Evolutionary conservation across 1,140 invertebrate genomes (phyloP), one percentile per base, ranked within the genome.

Genomic region (Drosophila malerkotliana): DNA sequence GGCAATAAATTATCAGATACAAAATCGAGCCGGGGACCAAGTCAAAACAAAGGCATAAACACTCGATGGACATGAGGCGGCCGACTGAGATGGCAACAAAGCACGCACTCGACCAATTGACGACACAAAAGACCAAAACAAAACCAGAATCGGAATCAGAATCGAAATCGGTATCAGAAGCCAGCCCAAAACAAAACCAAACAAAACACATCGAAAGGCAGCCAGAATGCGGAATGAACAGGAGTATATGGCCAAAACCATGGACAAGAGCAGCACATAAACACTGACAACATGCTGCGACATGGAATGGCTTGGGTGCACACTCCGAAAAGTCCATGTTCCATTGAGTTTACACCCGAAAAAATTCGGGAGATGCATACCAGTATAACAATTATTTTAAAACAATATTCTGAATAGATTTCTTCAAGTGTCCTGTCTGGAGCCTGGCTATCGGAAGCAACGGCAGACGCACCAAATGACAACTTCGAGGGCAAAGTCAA

Each of bases 401-500:
- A 21, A 21, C 21, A 3, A 21, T 21, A 0, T 21, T 21, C 3
- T 21, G 21, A 21, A 21, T 21, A 21, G 21, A 21, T 21, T 21
- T 21, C 15, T 39, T 4, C 6, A 2, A 21, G 62, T 66, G 62
- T 49, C 30, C 9, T 21, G 26, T 24, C 24, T 48, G 54, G 15
- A 37, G 24, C 21, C 53, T 52, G 68, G 54, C 57, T 74, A 75
- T 87, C 75, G 80, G 80, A 72, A 84, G 80, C 80, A 72, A 66
- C 54, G 48, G 74, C 57, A 63, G 45, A 53, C 56, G 62, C 74
- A 66, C 66, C 75, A 58, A 78, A 68, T 78, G 82, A 87, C 79
- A 88, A 88, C 79, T 88, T 83, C 68, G 83, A 88, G 83, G 83
- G 72, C 79, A 88, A 88, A 88, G 79, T 88, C 79, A 88, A 88